Conservation (phyloP, 2,888 invertebrate species). For the Lysandra bellargus region DNA sequence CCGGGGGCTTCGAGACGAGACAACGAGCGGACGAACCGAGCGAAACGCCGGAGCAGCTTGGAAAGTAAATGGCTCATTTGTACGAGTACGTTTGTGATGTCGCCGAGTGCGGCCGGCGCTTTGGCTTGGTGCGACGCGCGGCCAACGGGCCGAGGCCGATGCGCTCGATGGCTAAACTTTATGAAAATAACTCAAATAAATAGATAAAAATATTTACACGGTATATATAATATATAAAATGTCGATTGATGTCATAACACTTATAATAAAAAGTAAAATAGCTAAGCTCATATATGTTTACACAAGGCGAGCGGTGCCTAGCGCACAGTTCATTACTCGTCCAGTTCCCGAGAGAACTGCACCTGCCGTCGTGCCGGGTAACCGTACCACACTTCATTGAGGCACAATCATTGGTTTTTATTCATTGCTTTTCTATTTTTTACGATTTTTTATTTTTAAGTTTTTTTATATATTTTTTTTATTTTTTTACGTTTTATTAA, state of each 20-base stretch:
- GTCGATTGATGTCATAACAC: slow-evolving; percentile 80
- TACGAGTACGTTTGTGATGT: slow-evolving; percentile 77
- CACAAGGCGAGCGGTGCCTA: slow-evolving; percentile 67
- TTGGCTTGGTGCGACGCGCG: slow-evolving; percentile 67
- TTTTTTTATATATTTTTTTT: slow-evolving; percentile 51
- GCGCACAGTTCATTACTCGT: slow-evolving; percentile 65
- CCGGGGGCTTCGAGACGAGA: slow-evolving; percentile 60
- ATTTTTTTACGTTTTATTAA: slow-evolving; percentile 50
- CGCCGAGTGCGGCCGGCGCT: slow-evolving; percentile 74
- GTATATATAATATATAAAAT: slow-evolving; percentile 68
- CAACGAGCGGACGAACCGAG: slow-evolving; percentile 75
- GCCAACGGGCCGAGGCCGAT: slow-evolving; percentile 42
- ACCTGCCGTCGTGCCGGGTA: slow-evolving; percentile 78
- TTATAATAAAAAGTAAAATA: slow-evolving; percentile 79
- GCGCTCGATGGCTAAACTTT: slow-evolving; percentile 72
- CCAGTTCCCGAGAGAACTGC: slow-evolving; percentile 61
- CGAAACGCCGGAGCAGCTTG: slow-evolving; percentile 77
- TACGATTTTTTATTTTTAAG: slow-evolving; percentile 45
- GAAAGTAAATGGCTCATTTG: slow-evolving; percentile 75
- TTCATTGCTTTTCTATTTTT: slow-evolving; percentile 67
- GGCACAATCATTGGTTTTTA: slow-evolving; percentile 81
- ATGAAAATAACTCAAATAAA: slow-evolving; percentile 70
- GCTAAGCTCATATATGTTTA: slow-evolving; percentile 80
- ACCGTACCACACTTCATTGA: slow-evolving; percentile 80
- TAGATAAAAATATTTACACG: slow-evolving; percentile 77